Conservation (phyloP, 2,113 vertebrate genomes). For the Callorhinus ursinus region DNA sequence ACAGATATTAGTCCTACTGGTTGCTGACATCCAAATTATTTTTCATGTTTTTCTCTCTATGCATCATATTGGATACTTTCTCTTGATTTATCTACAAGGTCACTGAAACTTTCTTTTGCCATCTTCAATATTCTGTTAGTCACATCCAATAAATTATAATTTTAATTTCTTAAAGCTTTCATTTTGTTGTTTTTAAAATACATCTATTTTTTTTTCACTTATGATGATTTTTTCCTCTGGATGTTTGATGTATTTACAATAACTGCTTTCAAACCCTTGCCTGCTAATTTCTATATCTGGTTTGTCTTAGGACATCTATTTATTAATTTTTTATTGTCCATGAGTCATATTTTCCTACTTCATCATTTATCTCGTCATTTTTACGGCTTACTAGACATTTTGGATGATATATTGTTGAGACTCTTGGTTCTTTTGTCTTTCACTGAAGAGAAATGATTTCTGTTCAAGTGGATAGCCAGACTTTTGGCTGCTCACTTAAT, state of each 20-base stretch:
- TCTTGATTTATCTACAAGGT: not conserved
- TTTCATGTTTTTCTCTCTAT: not conserved
- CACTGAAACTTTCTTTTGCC: not conserved
- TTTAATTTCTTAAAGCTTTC: not conserved
- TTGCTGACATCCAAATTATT: not conserved
- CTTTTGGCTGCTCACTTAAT: not conserved
- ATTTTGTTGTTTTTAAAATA: not conserved
- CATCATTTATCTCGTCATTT: not conserved
- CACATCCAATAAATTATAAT: not conserved
- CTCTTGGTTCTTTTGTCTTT: not conserved
- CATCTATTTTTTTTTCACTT: not conserved
- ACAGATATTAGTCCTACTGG: not conserved
- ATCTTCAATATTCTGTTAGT: not conserved
- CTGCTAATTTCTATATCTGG: not conserved
- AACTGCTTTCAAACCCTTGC: not conserved
- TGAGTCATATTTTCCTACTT: not conserved
- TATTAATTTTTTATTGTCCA: not conserved
- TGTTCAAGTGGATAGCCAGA: not conserved
- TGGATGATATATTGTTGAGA: not conserved
- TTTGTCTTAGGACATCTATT: not conserved
- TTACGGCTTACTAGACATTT: not conserved
- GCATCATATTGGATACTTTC: not conserved
- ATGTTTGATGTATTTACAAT: not conserved
- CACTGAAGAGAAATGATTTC: not conserved
- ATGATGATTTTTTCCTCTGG: not conserved